Evolutionary conservation across 2,113 vertebrate genomes (phyloP), one percentile per base, ranked within the genome.

Genomic region (Pomatorhinus ruficollis): DNA sequence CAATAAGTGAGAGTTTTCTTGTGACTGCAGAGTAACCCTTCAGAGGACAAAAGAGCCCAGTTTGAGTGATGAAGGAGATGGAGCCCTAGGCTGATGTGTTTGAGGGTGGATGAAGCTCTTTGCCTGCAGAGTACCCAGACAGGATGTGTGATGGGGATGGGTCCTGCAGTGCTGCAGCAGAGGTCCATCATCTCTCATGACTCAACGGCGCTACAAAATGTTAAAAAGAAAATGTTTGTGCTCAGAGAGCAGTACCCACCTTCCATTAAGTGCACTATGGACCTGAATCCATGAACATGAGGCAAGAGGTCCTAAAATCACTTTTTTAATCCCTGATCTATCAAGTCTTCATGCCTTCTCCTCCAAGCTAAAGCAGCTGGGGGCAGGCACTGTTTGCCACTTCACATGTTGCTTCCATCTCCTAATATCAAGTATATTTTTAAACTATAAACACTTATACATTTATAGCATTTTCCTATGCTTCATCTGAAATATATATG

Each of bases 101-200:
- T 45, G 4, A 8, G 44, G 30, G 16, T 60, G 53, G 69, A 49
- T 24, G n/a, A 44, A 81, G 27, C 33, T 77, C 59, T 78, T 47
- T 69, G 19, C 22, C 72, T 14, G 7, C 30, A 61, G 76, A 77
- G 54, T 5, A 50, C 20, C 40, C 77, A 59, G 28, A 18, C 15
- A 33, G 59, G 39, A 47, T 45, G 28, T 0, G 1, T n/a, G 65
- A 71, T 18, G 11, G 39, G 33, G 27, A 59, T 6, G 0, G 4
- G 64, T 47, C 47, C 83, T 47, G n/a, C 0, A 0, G 40, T 12
- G 13, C 76, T 60, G 68, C 65, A 39, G 47, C 18, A 77, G 12
- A 89, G 16, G 14, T n/a, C 50, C 47, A 59, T 39, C 3, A 1
- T 44, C 47, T 68, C 42, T 66, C 27, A 11, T 2, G 12, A 54